phyloP scores from a whole-genome alignment of 53 echinoderm and acorn worm species.

The Paracentrotus lividus region DNA sequence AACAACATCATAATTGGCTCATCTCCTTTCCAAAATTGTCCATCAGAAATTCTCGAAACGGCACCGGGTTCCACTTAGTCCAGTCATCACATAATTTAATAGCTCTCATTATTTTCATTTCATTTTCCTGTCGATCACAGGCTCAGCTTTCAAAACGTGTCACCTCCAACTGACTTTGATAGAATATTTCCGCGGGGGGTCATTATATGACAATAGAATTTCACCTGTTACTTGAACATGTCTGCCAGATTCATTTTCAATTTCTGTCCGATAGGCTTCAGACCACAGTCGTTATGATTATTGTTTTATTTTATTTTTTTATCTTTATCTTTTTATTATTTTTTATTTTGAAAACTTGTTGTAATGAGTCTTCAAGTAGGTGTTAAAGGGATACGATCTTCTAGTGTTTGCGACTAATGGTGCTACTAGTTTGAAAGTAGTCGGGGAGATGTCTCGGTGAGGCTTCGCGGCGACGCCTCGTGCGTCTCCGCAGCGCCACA shows the following conservation, averaged over 20 bases:
- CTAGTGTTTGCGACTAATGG: too few species aligned
- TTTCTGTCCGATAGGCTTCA: neutral
- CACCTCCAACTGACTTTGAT: constrained; percentile 4
- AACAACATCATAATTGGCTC: neutral
- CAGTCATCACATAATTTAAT: too few species aligned
- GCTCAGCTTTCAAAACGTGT: neutral
- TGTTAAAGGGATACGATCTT: too few species aligned
- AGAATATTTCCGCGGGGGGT: constrained; percentile 28
- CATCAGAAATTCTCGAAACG: neutral
- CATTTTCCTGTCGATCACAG: neutral
- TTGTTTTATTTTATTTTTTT: too few species aligned
- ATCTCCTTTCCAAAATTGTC: neutral
- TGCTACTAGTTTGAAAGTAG: too few species aligned
- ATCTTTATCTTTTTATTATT: too few species aligned
- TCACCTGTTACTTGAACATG: neutral
- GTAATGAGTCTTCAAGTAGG: too few species aligned
- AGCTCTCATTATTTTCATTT: constrained; percentile 3
- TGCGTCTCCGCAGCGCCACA: too few species aligned
- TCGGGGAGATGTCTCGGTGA: too few species aligned
- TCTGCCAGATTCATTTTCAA: neutral
- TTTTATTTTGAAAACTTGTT: too few species aligned
- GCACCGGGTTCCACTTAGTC: neutral
- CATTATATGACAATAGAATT: constrained; percentile 31
- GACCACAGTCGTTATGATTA: neutral
- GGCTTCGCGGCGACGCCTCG: too few species aligned